phyloP scores from a whole-genome alignment of 1,140 invertebrate genomes.

The Aphelenchoides fujianensis region DNA sequence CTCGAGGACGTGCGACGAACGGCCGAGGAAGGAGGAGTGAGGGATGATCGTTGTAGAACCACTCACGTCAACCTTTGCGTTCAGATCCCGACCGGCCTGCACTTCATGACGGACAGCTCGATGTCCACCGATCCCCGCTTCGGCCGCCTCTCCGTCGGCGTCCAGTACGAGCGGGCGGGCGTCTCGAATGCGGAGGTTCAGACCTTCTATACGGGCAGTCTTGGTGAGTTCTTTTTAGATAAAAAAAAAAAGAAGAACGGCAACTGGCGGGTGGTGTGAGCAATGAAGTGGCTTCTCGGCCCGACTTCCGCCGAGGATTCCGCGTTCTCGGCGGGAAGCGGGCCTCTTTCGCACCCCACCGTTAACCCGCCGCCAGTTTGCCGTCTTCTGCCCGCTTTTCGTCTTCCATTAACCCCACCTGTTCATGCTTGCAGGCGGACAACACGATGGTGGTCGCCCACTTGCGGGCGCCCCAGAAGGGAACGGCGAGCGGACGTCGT shows the following conservation, averaged over 20 bases:
- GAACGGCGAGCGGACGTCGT: neutral
- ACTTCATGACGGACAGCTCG: neutral
- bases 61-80: neutral
- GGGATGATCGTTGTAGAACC: neutral
- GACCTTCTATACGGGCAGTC: neutral
- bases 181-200: neutral
- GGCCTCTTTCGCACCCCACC: neutral
- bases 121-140: neutral
- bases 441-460: neutral
- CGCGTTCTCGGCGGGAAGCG: too few relatives aligned
- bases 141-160: neutral
- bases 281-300: neutral
- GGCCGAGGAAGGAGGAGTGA: neutral
- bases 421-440: neutral
- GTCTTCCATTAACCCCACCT: neutral
- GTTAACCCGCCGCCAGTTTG: neutral
- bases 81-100: neutral
- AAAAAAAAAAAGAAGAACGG: too few relatives aligned
- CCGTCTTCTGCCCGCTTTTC: neutral
- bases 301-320: too few relatives aligned
- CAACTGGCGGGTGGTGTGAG: neutral
- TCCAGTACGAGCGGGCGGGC: neutral
- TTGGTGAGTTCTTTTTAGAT: conserved; percentile 17
- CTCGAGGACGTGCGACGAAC: neutral
- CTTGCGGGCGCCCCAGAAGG: neutral